Evolutionary conservation across 2,797 vertebrate genomes (phyloP).

Genomic region (Urosaurus nigricauda): DNA sequence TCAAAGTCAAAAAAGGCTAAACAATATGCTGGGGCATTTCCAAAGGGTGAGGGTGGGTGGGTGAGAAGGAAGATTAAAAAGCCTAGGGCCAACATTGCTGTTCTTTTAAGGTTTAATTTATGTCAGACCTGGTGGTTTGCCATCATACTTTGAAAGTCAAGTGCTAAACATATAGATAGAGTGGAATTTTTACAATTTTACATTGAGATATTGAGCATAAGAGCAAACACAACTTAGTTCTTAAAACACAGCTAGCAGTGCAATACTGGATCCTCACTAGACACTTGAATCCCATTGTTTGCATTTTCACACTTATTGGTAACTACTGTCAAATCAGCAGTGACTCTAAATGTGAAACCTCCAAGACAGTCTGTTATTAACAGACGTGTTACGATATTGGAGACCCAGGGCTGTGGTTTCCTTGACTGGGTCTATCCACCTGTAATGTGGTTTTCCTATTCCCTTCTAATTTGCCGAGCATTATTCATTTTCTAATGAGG

Average conservation of each 20-base stretch:
- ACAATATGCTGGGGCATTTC: neutral
- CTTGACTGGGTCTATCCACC: no score
- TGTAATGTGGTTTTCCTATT: no score
- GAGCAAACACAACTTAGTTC: neutral
- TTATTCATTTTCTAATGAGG: no score
- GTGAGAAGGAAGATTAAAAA: neutral
- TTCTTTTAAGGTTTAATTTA: neutral
- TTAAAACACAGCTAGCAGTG: neutral
- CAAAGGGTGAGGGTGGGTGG: neutral
- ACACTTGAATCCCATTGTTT: neutral
- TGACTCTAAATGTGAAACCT: no score
- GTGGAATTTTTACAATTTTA: neutral
- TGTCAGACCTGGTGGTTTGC: neutral
- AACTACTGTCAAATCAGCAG: no score
- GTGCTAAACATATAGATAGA: neutral
- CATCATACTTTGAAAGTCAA: conserved; percentile 1
- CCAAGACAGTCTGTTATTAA: no score
- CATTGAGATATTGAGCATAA: neutral
- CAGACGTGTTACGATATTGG: no score
- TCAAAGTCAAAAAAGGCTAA: conserved; percentile 6
- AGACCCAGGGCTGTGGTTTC: no score
- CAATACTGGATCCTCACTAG: neutral
- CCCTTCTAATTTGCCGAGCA: no score
- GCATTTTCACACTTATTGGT: neutral
- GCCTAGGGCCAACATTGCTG: neutral